These are phyloP conservation scores for Callopanchax toddi DNA, from an alignment of 2,113 vertebrate genomes.

Conservation along the genomic window DNA sequence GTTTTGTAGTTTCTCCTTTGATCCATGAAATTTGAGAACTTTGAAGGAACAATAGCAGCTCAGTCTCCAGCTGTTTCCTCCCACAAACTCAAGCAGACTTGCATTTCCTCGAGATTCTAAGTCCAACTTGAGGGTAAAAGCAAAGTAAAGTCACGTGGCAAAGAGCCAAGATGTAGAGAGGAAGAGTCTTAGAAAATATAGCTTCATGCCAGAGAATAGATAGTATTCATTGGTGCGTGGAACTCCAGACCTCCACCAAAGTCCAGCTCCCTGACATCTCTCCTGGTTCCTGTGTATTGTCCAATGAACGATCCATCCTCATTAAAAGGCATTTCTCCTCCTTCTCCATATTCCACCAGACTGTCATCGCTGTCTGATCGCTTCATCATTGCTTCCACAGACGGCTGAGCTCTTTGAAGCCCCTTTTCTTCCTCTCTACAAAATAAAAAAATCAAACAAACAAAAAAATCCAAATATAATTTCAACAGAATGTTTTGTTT, in stretches of 20 bases:
- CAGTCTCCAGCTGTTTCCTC: slow-evolving; percentile 6
- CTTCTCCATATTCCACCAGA: slow-evolving; percentile 95
- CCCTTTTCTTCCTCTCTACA: slow-evolving; percentile 93
- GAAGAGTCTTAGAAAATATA: neutral
- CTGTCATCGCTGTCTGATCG: slow-evolving; percentile 94
- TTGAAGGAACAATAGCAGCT: slow-evolving; percentile 12
- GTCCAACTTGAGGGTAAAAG: slow-evolving; percentile 8
- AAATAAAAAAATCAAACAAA: neutral
- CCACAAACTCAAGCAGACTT: slow-evolving; percentile 4
- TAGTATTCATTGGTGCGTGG: slow-evolving; percentile 90
- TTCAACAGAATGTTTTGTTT: neutral
- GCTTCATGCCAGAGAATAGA: slow-evolving; percentile 88
- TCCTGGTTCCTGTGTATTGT: slow-evolving; percentile 93
- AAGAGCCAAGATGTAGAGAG: slow-evolving; percentile 4
- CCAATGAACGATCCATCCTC: slow-evolving; percentile 98
- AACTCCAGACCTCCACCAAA: slow-evolving; percentile 90
- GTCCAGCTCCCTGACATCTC: slow-evolving; percentile 92
- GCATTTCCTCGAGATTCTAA: slow-evolving; percentile 1
- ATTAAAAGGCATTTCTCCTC: slow-evolving; percentile 92
- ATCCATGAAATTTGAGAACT: slow-evolving; percentile 4
- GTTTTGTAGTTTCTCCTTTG: slow-evolving; percentile 7
- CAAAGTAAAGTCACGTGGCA: slow-evolving; percentile 12
- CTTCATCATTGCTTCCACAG: slow-evolving; percentile 90
- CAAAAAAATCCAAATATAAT: too few species aligned
- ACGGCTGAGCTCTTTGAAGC: slow-evolving; percentile 89